Conservation (phyloP, 2,888 invertebrate species). For the Lymantria monacha region DNA sequence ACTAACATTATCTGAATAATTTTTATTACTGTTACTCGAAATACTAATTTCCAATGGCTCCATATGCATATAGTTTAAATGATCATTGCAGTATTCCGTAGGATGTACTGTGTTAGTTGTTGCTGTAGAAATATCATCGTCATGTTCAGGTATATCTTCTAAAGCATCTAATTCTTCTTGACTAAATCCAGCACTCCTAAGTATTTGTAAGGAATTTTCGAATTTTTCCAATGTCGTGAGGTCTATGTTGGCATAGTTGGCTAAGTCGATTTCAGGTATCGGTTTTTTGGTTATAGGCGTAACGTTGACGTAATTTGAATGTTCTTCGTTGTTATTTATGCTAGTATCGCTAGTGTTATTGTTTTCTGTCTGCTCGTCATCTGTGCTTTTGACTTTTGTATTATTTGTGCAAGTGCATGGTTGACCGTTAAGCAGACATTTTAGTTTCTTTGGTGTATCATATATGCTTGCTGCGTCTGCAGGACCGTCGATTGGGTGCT, state of each 20-base stretch:
- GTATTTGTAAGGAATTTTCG: conserved; percentile 88
- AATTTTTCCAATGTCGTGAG: conserved; percentile 89
- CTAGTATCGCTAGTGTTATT: conserved; percentile 54
- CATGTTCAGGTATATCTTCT: conserved; percentile 73
- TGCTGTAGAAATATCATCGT: conserved; percentile 68
- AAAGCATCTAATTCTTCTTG: conserved; percentile 79
- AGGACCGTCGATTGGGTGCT: conserved; percentile 65
- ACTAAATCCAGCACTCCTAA: conserved; percentile 83
- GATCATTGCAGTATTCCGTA: conserved; percentile 65
- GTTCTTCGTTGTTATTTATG: conserved; percentile 52
- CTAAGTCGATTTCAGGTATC: conserved; percentile 60
- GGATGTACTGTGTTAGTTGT: conserved; percentile 67
- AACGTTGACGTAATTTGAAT: conserved; percentile 80
- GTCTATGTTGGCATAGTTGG: conserved; percentile 88
- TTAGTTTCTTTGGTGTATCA: conserved; percentile 89
- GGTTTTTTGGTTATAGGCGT: conserved; percentile 59
- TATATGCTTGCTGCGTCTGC: conserved; percentile 81
- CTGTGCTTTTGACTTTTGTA: conserved; percentile 61
- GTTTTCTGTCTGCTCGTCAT: conserved; percentile 77
- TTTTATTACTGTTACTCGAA: conserved; percentile 65
- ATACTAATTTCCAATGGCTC: conserved; percentile 65
- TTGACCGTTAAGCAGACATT: conserved; percentile 84
- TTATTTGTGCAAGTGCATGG: conserved; percentile 77
- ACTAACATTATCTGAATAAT: conserved; percentile 78
- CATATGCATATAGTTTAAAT: conserved; percentile 68